These are phyloP conservation scores for Euwallacea fornicatus DNA, from an alignment of 1,140 invertebrate genomes.

Conservation along the genomic window DNA sequence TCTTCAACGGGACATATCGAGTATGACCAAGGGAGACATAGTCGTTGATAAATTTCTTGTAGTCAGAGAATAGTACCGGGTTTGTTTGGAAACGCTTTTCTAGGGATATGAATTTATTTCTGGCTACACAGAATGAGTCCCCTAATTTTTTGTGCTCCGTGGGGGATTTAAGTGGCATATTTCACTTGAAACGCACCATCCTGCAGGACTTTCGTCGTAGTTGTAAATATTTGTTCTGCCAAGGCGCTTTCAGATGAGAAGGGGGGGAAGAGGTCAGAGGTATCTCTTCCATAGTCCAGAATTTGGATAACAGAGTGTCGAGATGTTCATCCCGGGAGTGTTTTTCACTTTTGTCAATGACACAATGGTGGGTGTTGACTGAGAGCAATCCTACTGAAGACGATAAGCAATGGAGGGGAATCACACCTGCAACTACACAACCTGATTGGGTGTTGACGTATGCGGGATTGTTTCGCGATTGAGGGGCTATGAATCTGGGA, in stretches of 20 bases:
- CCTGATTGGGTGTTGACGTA: constrained; percentile 8
- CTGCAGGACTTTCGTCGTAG: not conserved
- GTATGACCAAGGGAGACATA: too few relatives aligned
- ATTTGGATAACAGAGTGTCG: not conserved
- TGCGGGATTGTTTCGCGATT: not conserved
- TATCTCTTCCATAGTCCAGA: constrained; percentile 7
- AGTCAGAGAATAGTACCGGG: too few relatives aligned
- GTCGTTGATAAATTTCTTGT: too few relatives aligned
- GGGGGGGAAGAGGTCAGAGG: too few relatives aligned
- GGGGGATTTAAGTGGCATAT: too few relatives aligned
- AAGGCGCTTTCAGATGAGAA: not conserved
- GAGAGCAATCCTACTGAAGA: not conserved
- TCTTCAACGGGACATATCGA: not conserved
- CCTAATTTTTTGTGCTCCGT: constrained; percentile 6
- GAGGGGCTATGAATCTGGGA: not conserved
- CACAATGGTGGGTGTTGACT: not conserved
- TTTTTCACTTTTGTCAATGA: not conserved
- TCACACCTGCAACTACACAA: too few relatives aligned
- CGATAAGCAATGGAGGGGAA: not conserved
- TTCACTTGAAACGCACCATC: constrained; percentile 7
- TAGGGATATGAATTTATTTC: constrained; percentile 2
- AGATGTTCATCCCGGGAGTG: not conserved
- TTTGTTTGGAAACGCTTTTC: constrained; percentile 4
- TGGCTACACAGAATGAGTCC: too few relatives aligned
- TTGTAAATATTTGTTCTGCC: constrained; percentile 1